These are phyloP conservation scores for Bombus confusus DNA, from an alignment of 1,140 invertebrate genomes.

Conservation along the genomic window DNA sequence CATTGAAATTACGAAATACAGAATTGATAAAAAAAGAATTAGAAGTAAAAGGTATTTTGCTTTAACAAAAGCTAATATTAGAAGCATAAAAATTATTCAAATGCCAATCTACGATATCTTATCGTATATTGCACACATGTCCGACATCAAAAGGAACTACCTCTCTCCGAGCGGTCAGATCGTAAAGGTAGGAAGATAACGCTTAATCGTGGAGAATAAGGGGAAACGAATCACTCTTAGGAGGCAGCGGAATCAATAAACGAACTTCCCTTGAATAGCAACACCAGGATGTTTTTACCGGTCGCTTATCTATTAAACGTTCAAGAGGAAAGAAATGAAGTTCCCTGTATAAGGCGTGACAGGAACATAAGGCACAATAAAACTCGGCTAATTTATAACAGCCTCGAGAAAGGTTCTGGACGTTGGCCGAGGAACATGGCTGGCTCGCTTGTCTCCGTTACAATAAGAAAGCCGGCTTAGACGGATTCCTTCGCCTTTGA, in stretches of 20 bases:
- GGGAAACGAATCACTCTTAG: not conserved
- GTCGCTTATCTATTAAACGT: slow-evolving; percentile 17
- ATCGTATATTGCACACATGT: not conserved
- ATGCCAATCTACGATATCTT: not conserved
- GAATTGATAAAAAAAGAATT: too few relatives aligned
- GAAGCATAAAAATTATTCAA: not conserved
- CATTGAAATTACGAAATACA: not conserved
- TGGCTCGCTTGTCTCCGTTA: slow-evolving; percentile 20
- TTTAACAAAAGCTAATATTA: too few relatives aligned
- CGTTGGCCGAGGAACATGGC: not conserved
- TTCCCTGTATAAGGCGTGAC: slow-evolving; percentile 32
- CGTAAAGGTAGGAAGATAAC: slow-evolving; percentile 5
- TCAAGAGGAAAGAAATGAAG: slow-evolving; percentile 3
- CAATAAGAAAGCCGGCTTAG: slow-evolving; percentile 2
- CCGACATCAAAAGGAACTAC: not conserved
- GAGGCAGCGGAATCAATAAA: slow-evolving; percentile 20
- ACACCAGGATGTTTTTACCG: not conserved
- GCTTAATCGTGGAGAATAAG: slow-evolving; percentile 3
- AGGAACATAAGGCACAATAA: slow-evolving; percentile 27
- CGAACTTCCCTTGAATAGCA: not conserved
- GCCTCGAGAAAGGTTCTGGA: slow-evolving; percentile 13
- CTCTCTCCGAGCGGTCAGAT: not conserved
- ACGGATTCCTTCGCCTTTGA: not conserved
- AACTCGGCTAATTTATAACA: slow-evolving; percentile 30
- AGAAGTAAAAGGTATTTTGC: too few relatives aligned